Evolutionary conservation across 2,797 vertebrate species (phyloP), one percentile per base, ranked within the genome.

Genomic region (Protonibea diacanthus): DNA sequence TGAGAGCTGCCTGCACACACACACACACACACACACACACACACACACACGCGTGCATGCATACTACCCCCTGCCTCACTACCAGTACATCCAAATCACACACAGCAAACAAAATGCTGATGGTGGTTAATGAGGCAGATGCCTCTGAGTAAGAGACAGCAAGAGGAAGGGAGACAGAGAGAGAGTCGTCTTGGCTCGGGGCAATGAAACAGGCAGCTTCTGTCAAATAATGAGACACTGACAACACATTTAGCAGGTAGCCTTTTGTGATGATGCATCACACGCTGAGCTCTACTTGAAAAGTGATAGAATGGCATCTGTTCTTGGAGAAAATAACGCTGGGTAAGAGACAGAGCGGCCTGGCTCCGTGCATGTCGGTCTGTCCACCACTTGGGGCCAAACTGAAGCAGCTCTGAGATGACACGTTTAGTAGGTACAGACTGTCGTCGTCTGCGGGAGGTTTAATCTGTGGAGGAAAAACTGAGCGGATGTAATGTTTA

Each of bases 91-190:
- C 88, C 88, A 92, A 91, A 93, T 91, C 86, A 83, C 86, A 90
- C 75, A 79, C 76, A 86, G 86, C 86, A 92, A 91, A 92, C 86
- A 89, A 93, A 88, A 89, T 90, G 89, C 91, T 94, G 91, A 94
- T 93, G 89, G 91, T 91, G 91, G 86, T 92, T 94, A 94, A 94
- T 94, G 93, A 94, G 93, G 91, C 93, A 76, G 84, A 90, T 89
- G 88, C 85, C 66, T 88, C 85, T 71, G 89, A 89, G 88, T 84
- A 76, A 86, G 83, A 89, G 82, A 89, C 79, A 80, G 76, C 82
- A 58, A 74, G 83, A 76, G 84, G 66, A 72, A 76, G 68, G 79
- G 65, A 80, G 74, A 71, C 55, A 59, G 81, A 82, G 71, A 63
- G 78, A 74, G 69, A 83, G 82, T 63, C 47, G 15, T 78, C 69